phyloP scores from a whole-genome alignment of 2,888 invertebrate species.

The Microctonus hyperodae region DNA sequence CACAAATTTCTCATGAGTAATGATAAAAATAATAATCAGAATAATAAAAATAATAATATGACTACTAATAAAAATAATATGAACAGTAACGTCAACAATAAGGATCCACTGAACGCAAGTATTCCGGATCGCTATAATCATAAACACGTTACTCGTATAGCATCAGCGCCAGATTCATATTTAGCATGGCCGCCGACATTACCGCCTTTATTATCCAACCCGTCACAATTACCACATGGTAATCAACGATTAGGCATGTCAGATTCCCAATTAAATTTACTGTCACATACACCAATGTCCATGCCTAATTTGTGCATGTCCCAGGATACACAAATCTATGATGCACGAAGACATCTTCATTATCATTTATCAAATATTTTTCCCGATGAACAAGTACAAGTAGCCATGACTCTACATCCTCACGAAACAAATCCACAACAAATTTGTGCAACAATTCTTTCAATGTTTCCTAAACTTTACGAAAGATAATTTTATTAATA shows the following conservation, averaged over 20 bases:
- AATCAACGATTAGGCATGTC: conserved; percentile 64
- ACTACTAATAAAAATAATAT: neutral
- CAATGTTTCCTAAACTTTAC: conserved; percentile 72
- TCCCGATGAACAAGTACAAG: conserved; percentile 87
- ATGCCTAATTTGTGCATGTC: conserved; percentile 56
- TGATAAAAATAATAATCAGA: conserved; percentile 1
- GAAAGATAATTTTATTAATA: neutral
- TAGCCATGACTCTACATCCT: conserved; percentile 87
- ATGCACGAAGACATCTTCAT: conserved; percentile 79
- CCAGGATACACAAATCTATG: conserved; percentile 62
- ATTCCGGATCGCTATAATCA: conserved; percentile 52
- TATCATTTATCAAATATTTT: conserved; percentile 92
- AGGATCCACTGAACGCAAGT: conserved; percentile 35
- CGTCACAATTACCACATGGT: conserved; percentile 52
- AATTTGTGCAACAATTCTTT: conserved; percentile 86
- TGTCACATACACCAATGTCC: conserved; percentile 63
- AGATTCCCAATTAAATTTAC: conserved; percentile 71
- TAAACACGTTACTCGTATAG: conserved; percentile 74
- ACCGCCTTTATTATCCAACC: conserved; percentile 6
- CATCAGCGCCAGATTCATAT: conserved; percentile 75
- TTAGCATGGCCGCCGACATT: conserved; percentile 66
- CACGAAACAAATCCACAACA: conserved; percentile 89
- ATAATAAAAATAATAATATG: conserved; percentile 37
- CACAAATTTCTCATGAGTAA: conserved; percentile 49
- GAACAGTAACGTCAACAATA: conserved; percentile 17